These are phyloP conservation scores for Eufriesea mexicana DNA, from an alignment of 1,140 invertebrate genomes.

Conservation along the genomic window DNA sequence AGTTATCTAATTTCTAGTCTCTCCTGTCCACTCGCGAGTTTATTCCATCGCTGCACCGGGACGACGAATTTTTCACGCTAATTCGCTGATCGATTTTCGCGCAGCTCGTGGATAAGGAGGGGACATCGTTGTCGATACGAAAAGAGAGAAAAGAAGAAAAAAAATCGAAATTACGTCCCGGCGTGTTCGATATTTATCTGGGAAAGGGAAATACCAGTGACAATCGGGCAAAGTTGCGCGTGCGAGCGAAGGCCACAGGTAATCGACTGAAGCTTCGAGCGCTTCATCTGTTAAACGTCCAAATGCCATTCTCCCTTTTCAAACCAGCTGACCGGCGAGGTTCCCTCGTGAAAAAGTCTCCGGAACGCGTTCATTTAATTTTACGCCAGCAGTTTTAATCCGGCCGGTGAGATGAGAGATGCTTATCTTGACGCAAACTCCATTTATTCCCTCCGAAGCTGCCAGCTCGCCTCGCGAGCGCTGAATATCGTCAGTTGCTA, in stretches of 20 bases:
- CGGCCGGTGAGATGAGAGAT: background rate
- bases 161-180: background rate
- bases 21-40: background rate
- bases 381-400: slow-evolving; percentile 3
- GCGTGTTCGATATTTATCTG: background rate
- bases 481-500: background rate
- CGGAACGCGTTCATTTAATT: slow-evolving; percentile 19
- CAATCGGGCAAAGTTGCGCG: background rate
- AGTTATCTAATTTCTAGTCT: background rate
- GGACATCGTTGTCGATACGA: background rate
- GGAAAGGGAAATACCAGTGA: background rate
- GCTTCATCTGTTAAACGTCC: slow-evolving; percentile 30
- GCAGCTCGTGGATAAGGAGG: too few species aligned
- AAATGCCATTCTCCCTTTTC: slow-evolving; percentile 12
- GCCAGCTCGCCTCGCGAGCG: background rate
- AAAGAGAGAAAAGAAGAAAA: background rate
- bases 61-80: too few species aligned
- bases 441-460: background rate
- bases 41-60: too few species aligned
- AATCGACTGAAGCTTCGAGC: slow-evolving; percentile 12
- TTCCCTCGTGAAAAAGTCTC: background rate
- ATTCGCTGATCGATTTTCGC: too few species aligned
- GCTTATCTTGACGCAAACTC: background rate
- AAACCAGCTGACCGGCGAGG: background rate
- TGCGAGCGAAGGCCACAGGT: background rate